A percentile compares a stretch with the other conserved stretches of the same genome.
These are phyloP conservation scores for Caranx melampygus DNA, from an alignment of 2,113 vertebrate species.

Conservation along the genomic window DNA sequence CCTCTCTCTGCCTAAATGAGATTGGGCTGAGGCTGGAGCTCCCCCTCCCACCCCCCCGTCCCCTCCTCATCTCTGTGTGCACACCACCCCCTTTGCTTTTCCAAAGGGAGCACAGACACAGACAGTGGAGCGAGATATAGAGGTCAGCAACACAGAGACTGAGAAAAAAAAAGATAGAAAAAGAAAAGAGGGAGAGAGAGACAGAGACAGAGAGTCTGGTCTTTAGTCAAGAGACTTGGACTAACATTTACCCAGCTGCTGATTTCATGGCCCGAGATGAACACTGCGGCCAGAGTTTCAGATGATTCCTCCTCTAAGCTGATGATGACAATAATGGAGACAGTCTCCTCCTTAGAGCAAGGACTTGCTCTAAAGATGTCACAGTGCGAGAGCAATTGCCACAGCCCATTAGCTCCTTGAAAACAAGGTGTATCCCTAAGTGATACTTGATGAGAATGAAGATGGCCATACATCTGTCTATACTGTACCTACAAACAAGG, in stretches of 20 bases:
- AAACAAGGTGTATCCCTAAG: conserved; percentile 70
- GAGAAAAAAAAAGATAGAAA: conserved; percentile 4
- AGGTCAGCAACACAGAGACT: conserved; percentile 32
- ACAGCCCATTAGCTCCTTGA: conserved; percentile 62
- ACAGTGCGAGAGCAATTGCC: conserved; percentile 49
- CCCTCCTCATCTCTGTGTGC: conserved; percentile 37
- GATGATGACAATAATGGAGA: conserved; percentile 43
- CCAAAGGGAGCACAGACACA: conserved; percentile 36
- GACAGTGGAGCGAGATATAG: conserved; percentile 35
- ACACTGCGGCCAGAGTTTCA: conserved; percentile 29
- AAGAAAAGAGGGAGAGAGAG: neutral
- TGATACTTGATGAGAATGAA: conserved; percentile 73
- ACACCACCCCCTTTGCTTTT: conserved; percentile 29
- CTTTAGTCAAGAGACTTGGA: conserved; percentile 37
- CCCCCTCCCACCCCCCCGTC: too few species aligned
- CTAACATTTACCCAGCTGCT: conserved; percentile 54
- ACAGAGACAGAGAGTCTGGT: neutral
- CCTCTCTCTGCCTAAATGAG: conserved; percentile 58
- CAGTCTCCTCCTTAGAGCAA: conserved; percentile 31
- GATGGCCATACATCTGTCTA: conserved; percentile 71
- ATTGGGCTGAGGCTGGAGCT: conserved; percentile 35
- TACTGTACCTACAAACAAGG: conserved; percentile 64
- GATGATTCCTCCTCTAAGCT: conserved; percentile 28
- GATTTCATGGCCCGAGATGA: conserved; percentile 48
- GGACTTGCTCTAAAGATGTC: conserved; percentile 49